Evolutionary conservation across 1,140 invertebrate species (phyloP).

Genomic region (Drosophila cardini): DNA sequence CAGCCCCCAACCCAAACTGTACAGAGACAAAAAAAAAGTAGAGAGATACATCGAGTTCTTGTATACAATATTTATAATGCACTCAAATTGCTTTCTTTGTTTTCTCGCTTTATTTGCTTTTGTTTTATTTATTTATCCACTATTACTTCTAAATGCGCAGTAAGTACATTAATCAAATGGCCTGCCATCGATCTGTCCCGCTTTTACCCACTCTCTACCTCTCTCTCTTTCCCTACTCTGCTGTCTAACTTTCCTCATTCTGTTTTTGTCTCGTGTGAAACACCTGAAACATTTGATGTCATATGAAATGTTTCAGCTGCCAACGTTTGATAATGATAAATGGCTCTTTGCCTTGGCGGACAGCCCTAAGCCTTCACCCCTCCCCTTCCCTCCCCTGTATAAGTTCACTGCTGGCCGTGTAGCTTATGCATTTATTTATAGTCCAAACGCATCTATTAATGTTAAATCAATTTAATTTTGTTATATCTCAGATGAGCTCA

Average conservation of each 20-base stretch:
- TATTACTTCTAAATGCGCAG: slow-evolving; percentile 38
- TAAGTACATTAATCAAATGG: slow-evolving; percentile 57
- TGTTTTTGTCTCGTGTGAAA: slow-evolving; percentile 9
- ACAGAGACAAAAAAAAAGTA: slow-evolving; percentile 12
- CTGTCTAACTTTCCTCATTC: background rate
- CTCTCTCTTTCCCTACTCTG: background rate
- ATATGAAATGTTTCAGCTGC: slow-evolving; percentile 68
- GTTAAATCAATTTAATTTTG: slow-evolving; percentile 51
- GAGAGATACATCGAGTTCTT: slow-evolving; percentile 14
- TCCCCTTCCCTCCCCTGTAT: slow-evolving; percentile 7
- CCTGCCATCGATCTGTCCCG: slow-evolving; percentile 27
- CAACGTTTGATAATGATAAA: slow-evolving; percentile 73
- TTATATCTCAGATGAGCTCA: slow-evolving; percentile 18
- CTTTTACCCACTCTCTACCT: background rate
- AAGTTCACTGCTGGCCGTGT: slow-evolving; percentile 72
- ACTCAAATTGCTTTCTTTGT: slow-evolving; percentile 58
- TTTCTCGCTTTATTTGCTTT: slow-evolving; percentile 41
- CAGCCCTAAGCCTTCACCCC: background rate
- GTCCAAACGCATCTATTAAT: slow-evolving; percentile 54
- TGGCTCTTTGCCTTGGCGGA: slow-evolving; percentile 42
- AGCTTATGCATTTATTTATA: slow-evolving; percentile 58
- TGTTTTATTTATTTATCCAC: slow-evolving; percentile 49
- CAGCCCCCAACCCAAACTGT: background rate
- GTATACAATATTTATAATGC: slow-evolving; percentile 71
- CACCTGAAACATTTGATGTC: slow-evolving; percentile 63